Conservation (phyloP, 2,797 vertebrate genomes). For the Diceros bicornis region DNA sequence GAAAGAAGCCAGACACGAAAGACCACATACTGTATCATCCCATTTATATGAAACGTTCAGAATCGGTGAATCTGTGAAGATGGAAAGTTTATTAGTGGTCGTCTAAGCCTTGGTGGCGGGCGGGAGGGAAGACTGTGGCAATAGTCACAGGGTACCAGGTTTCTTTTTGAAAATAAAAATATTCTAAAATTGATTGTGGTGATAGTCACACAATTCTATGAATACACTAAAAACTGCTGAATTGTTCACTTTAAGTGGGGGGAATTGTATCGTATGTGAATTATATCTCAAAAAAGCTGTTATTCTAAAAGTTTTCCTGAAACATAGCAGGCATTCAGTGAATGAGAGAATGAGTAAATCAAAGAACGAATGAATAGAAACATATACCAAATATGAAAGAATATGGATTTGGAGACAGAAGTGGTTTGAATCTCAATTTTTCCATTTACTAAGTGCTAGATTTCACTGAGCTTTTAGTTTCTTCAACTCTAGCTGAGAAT, state of each 20-base stretch:
- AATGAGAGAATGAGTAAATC: neutral
- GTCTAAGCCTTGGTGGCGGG: neutral
- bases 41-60: conserved; percentile 2
- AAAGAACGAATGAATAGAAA: neutral
- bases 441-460: neutral
- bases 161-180: neutral
- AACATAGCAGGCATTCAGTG: neutral
- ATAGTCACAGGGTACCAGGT: neutral
- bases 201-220: neutral
- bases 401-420: neutral
- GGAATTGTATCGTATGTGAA: neutral
- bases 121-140: neutral
- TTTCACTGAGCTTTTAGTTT: conserved; percentile 33
- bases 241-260: neutral
- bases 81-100: neutral
- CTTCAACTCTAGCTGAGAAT: neutral
- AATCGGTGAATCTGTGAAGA: neutral
- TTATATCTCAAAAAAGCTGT: neutral
- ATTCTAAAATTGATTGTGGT: neutral
- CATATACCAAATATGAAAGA: neutral
- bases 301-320: neutral
- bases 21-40: neutral
- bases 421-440: conserved; percentile 12
- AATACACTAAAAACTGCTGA: conserved; percentile 22
- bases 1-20: neutral